Base-by-base conservation (phyloP, 2,113 vertebrate genomes). In the Heloderma charlesbogerti region DNA sequence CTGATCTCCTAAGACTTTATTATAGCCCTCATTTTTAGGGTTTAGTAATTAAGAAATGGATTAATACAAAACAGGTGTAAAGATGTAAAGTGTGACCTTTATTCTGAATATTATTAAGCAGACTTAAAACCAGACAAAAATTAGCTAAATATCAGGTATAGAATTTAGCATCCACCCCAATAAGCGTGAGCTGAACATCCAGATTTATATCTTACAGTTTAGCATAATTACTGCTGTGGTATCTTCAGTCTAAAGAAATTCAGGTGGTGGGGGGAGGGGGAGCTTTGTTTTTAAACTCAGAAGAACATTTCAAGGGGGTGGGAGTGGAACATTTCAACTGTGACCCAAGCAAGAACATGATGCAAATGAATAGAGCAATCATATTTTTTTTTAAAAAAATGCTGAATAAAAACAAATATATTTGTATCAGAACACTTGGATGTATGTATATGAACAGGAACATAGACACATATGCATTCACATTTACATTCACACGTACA, bases 21-120 rank as follows among this genome's bases (percentile, higher is more conserved):
- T 91, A 77, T 75, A 91, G 92, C 80, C 43, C 75, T 75, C 1
- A 4, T 43, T 89, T 94, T 94, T 80, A 89, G 89, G 45, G 86
- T 94, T 94, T 83, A 86, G 89, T 85, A 57, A 81, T 94, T 94
- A 90, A 93, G 69, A 90, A 92, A 94, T 89, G 2, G 40, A n/a
- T 80, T 88, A 84, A 88, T 91, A 88, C 66, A 6, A 67, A 86
- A 81, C 92, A 66, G 85, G 84, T 87, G 93, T 93, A 93, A 54
- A 89, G 94, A 57, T 77, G 57, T 91, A 91, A 92, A 88, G 92
- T 92, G 22, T 90, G 84, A 91, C 72, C 40, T 90, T 94, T 91
- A 51, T 91, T 91, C 51, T 91, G 63, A 93, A 89, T 10, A 0
- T 78, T 22, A 31, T 82, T 60, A 45, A 22, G 89, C 83, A 93